A percentile compares a stretch with the other conserved stretches of the same genome.
Conservation (phyloP, 2,888 invertebrate species). For the Parelbella ahira region DNA sequence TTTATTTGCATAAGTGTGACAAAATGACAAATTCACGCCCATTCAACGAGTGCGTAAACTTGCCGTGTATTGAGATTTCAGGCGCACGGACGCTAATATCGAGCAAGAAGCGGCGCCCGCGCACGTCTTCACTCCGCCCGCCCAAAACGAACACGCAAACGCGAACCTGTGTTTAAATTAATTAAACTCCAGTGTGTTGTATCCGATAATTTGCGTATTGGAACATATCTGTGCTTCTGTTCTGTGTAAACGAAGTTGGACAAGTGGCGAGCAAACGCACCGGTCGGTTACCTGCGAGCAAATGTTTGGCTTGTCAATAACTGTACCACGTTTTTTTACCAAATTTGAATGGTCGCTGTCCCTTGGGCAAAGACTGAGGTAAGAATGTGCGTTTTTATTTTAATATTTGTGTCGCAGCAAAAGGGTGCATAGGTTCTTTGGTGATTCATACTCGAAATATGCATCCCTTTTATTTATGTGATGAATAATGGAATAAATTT, state of each 20-base stretch:
- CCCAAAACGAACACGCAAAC: slow-evolving; percentile 41
- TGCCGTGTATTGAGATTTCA: slow-evolving; percentile 39
- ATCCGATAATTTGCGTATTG: slow-evolving; percentile 16
- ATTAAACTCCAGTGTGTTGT: slow-evolving; percentile 4
- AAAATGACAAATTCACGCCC: slow-evolving; percentile 23
- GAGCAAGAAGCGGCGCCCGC: slow-evolving; percentile 64
- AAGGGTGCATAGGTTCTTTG: no score
- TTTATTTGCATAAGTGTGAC: slow-evolving; percentile 5
- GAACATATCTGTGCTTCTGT: slow-evolving; percentile 22
- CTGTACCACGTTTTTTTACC: slow-evolving; percentile 45
- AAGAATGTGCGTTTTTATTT: no score
- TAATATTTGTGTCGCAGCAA: no score
- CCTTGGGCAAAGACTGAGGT: slow-evolving; percentile 32
- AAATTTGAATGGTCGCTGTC: slow-evolving; percentile 18
- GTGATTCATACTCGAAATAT: no score
- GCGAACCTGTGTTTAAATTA: slow-evolving; percentile 15
- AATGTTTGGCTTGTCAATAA: slow-evolving; percentile 67
- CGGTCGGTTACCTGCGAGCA: slow-evolving; percentile 42
- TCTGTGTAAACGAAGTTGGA: slow-evolving; percentile 37
- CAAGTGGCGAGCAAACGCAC: slow-evolving; percentile 40
- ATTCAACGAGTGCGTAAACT: slow-evolving; percentile 21
- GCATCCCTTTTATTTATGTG: no score
- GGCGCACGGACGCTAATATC: slow-evolving; percentile 54
- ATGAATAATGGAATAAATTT: no score
- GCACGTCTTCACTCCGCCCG: slow-evolving; percentile 74